Evolutionary conservation across 2,797 vertebrate species (phyloP).

Genomic region (Pterois miles): DNA sequence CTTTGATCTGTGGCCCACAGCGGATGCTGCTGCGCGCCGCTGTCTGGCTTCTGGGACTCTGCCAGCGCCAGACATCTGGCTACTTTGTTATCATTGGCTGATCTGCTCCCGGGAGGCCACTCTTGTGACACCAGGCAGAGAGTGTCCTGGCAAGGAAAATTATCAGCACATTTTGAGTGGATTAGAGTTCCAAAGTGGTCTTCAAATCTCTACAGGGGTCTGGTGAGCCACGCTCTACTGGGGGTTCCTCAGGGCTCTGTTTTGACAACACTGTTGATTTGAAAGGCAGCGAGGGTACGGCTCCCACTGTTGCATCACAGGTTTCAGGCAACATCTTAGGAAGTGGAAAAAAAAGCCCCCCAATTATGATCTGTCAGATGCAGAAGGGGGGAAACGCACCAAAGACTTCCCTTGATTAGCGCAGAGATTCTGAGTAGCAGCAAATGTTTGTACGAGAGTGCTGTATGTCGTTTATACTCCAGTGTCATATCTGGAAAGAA

Average conservation of each 20-base stretch:
- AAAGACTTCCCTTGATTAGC: constrained; percentile 67
- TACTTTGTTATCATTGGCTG: constrained; percentile 99
- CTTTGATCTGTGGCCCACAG: constrained; percentile 98
- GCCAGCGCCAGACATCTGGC: constrained; percentile 99
- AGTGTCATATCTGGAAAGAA: constrained; percentile 47
- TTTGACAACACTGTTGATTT: constrained; percentile 75
- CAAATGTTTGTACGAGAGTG: constrained; percentile 49
- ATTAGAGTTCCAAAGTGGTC: constrained; percentile 91
- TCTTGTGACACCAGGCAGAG: constrained; percentile 95
- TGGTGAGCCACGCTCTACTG: constrained; percentile 78
- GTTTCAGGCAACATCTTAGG: constrained; percentile 68
- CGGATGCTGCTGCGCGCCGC: constrained; percentile 91
- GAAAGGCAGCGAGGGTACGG: constrained; percentile 66
- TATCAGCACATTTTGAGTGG: constrained; percentile 93
- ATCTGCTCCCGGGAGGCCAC: constrained; percentile 95
- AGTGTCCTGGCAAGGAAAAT: constrained; percentile 97
- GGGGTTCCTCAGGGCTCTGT: constrained; percentile 81
- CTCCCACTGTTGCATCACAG: constrained; percentile 73
- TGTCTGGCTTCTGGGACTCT: constrained; percentile 95
- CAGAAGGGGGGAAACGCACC: constrained; percentile 47
- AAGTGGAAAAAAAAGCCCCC: constrained; percentile 46
- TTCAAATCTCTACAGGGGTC: constrained; percentile 90
- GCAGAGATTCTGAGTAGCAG: constrained; percentile 47
- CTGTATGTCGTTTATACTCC: constrained; percentile 32
- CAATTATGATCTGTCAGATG: constrained; percentile 76